Evolutionary conservation across 2,113 vertebrate species (phyloP).

Genomic region (Thryonomys swinderianus): DNA sequence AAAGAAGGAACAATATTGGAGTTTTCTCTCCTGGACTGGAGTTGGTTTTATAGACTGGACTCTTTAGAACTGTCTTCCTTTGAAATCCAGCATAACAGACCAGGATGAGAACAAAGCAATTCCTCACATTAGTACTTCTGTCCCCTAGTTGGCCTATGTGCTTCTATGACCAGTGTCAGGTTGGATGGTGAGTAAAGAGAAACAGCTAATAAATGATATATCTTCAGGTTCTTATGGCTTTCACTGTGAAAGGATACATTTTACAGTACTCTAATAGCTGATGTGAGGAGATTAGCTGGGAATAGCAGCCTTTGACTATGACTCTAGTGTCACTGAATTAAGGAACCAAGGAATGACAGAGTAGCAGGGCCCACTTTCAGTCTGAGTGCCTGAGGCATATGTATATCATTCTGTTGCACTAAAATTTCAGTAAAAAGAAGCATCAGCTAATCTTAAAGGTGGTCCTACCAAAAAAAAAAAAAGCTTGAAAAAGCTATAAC

Average conservation of each 20-base stretch:
- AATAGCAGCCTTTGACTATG: constrained; percentile 2
- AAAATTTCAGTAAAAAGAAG: constrained; percentile 3
- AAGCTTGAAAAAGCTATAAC: constrained; percentile 31
- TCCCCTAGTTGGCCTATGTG: constrained; percentile 8
- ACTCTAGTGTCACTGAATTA: background rate
- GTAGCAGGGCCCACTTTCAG: background rate
- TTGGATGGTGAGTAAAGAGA: constrained; percentile 52
- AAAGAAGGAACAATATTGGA: constrained; percentile 29
- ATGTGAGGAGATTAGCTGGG: constrained; percentile 45
- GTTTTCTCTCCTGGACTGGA: background rate
- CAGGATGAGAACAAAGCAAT: background rate
- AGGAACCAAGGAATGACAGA: constrained; percentile 11
- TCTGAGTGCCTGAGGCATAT: background rate
- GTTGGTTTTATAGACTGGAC: background rate
- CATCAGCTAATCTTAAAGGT: background rate
- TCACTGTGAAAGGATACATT: constrained; percentile 4
- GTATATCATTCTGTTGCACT: background rate
- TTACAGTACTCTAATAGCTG: constrained; percentile 12
- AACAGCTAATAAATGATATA: constrained; percentile 35
- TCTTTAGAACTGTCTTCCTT: constrained; percentile 17
- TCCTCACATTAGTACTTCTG: constrained; percentile 23
- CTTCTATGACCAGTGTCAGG: constrained; percentile 40
- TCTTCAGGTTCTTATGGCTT: constrained; percentile 50
- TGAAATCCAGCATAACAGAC: background rate
- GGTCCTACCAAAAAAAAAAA: background rate